A percentile compares a stretch with the other conserved stretches of the same genome.
Evolutionary conservation across 2,888 invertebrate species (phyloP).

Genomic region (Apamea epomidion): DNA sequence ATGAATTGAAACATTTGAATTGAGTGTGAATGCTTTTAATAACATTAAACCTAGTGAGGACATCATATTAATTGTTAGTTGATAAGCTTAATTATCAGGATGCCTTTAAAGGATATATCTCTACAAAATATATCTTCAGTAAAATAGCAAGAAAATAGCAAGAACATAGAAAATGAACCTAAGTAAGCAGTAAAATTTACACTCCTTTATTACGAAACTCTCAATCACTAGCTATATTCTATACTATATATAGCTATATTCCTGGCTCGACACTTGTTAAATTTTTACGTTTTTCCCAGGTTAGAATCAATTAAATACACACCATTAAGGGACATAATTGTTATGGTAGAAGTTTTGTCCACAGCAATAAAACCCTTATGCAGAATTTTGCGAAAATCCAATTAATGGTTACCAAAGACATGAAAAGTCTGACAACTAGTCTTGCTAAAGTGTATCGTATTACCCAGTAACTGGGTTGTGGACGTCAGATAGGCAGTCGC

Average conservation of each 20-base stretch:
- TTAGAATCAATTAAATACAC: neutral
- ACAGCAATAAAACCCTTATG: neutral
- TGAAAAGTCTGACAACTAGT: neutral
- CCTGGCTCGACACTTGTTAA: neutral
- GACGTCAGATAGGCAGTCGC: too few relatives aligned
- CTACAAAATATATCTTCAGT: neutral
- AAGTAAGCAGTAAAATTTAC: neutral
- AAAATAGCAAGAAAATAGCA: too few relatives aligned
- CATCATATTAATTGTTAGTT: neutral
- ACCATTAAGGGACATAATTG: neutral
- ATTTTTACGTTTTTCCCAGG: neutral
- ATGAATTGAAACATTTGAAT: neutral
- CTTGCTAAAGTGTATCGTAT: too few relatives aligned
- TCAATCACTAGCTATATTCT: neutral
- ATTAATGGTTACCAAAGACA: neutral
- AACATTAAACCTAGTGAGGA: neutral
- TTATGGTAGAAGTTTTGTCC: neutral
- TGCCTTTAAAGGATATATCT: neutral
- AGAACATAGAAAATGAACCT: too few relatives aligned
- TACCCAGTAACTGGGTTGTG: too few relatives aligned
- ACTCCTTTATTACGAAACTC: neutral
- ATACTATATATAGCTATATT: too few relatives aligned
- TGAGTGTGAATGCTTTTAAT: neutral
- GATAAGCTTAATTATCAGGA: neutral
- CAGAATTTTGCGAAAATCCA: conserved; percentile 11